phyloP scores from a whole-genome alignment of 2,888 invertebrate genomes.

The Sericinus montela region DNA sequence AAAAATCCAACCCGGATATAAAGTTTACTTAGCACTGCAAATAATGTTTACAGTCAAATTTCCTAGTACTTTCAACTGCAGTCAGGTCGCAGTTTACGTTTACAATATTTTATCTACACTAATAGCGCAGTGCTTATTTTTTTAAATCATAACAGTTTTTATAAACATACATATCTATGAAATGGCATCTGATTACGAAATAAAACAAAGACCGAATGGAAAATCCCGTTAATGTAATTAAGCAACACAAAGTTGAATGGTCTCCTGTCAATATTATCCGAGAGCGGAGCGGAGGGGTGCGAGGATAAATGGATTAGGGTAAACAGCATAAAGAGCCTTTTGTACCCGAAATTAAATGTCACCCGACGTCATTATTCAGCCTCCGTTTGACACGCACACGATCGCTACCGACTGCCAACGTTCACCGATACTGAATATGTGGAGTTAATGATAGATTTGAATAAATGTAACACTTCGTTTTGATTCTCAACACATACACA shows the following conservation, averaged over 20 bases:
- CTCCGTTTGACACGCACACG: slow-evolving; percentile 59
- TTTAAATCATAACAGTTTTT: no score
- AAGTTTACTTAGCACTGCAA: not conserved
- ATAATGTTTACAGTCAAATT: no score
- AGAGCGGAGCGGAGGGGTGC: slow-evolving; percentile 23
- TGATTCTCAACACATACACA: no score
- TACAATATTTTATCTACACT: no score
- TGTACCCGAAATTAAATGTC: slow-evolving; percentile 77
- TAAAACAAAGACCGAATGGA: slow-evolving; percentile 16
- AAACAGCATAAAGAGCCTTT: slow-evolving; percentile 75
- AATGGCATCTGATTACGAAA: slow-evolving; percentile 11
- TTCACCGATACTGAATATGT: slow-evolving; percentile 38
- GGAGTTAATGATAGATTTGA: slow-evolving; percentile 6
- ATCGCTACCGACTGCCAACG: slow-evolving; percentile 47
- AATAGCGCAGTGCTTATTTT: no score
- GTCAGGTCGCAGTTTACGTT: no score
- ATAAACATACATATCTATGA: not conserved
- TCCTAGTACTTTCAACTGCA: no score
- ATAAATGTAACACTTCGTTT: not conserved
- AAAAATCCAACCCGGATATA: not conserved
- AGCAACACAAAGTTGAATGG: slow-evolving; percentile 47
- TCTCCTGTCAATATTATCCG: slow-evolving; percentile 49
- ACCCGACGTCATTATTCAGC: slow-evolving; percentile 73
- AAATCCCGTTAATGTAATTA: slow-evolving; percentile 46
- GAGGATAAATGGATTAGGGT: slow-evolving; percentile 61